Evolutionary conservation across 2,888 invertebrate species (phyloP).

Genomic region (Apotomis betuletana): DNA sequence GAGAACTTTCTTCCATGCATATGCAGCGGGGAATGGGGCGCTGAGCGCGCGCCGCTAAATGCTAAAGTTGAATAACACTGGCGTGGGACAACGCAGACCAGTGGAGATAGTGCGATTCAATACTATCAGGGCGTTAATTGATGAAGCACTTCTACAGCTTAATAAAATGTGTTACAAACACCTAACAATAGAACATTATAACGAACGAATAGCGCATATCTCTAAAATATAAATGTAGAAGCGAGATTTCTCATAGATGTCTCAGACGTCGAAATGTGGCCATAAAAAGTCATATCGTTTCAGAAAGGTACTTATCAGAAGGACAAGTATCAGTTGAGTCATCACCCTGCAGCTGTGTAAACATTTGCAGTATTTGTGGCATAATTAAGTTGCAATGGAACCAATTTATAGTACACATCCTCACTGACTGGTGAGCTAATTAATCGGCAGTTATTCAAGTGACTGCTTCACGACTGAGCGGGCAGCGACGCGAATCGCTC

Average conservation of each 20-base stretch:
- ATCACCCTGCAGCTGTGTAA: no score
- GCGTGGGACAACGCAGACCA: constrained; percentile 47
- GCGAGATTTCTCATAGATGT: no score
- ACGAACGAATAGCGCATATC: no score
- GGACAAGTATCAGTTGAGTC: no score
- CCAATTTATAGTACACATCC: neutral
- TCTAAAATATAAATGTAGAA: no score
- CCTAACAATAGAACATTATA: no score
- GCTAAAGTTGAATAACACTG: constrained; percentile 79
- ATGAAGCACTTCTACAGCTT: no score
- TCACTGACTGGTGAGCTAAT: constrained; percentile 1
- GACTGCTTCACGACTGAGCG: constrained; percentile 11
- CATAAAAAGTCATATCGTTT: no score
- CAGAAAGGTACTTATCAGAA: no score
- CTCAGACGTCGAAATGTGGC: no score
- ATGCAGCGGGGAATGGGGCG: constrained; percentile 81
- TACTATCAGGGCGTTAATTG: no score
- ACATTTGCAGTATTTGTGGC: neutral
- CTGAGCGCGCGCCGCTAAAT: constrained; percentile 62
- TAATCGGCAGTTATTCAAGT: constrained; percentile 7
- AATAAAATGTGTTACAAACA: no score
- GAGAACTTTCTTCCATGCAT: constrained; percentile 82
- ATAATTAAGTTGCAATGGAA: neutral
- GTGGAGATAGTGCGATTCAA: constrained; percentile 1
- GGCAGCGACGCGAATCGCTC: neutral